These are phyloP conservation scores for Agrochola lota DNA, from an alignment of 2,888 invertebrate genomes.

Conservation along the genomic window DNA sequence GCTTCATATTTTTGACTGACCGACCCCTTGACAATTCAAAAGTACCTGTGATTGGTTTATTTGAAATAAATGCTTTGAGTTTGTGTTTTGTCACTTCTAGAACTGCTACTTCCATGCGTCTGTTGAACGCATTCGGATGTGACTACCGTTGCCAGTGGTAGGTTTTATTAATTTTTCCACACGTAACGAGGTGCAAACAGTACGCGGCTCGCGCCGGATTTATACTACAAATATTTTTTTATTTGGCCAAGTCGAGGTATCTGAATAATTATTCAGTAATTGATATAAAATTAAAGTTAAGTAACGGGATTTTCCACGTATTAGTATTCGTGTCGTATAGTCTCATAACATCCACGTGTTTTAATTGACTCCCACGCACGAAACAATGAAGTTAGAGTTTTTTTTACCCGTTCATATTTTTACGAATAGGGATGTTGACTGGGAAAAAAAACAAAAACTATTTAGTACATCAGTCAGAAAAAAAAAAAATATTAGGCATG, in stretches of 20 bases:
- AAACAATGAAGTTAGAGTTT: too few species aligned
- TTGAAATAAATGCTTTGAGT: too few species aligned
- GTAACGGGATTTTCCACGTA: not conserved
- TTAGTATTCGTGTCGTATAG: not conserved
- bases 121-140: constrained; percentile 53
- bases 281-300: not conserved
- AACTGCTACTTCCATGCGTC: not conserved
- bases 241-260: not conserved
- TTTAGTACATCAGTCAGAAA: too few species aligned
- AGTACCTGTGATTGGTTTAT: too few species aligned
- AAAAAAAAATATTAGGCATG: too few species aligned
- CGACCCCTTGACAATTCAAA: too few species aligned
- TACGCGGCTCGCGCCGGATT: constrained; percentile 14
- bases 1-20: too few species aligned
- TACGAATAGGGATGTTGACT: too few species aligned
- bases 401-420: too few species aligned
- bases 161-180: constrained; percentile 79
- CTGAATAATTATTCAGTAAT: not conserved
- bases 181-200: constrained; percentile 73
- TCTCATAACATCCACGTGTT: not conserved
- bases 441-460: too few species aligned
- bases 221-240: constrained; percentile 16
- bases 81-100: constrained; percentile 35
- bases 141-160: constrained; percentile 45
- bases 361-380: not conserved